Base-by-base conservation (phyloP, 2,888 invertebrate species). In the Petrolisthes cinctipes region DNA sequence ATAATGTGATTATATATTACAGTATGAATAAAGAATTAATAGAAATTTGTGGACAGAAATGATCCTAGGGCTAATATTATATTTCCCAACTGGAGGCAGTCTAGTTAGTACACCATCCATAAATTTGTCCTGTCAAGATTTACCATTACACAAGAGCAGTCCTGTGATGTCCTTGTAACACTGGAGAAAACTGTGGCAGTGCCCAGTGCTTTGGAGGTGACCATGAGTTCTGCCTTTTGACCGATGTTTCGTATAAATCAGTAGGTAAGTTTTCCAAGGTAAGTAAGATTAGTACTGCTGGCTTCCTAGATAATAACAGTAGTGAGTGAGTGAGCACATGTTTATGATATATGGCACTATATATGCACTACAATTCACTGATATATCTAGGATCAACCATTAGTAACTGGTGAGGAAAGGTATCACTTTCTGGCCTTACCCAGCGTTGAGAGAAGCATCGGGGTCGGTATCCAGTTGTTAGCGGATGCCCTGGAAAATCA, bases 401-500 rank as follows among this genome's bases (percentile, higher is more conserved):
- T 80, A 20, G 17, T 14, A 81, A 4, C 80, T 57, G 11, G 57
- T 80, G 20, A 37, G 37, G 37, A 2, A 37, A 37, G 37, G 37
- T 37, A 57, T 80, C 81, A 66, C 81, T 81, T 17, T 66, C 80
- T 57, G 80, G 20, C 80, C 61, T n/a, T 81, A 37, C 61, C 81
- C 51, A 11, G 17, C 6, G 75, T 53, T 86, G 86, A 81, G 75
- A 20, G 66, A 71, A 53, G 73, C 51, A 76, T n/a, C 17, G 53
- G 61, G 2, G 82, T 37, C n/a, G 80, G 57, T 82, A 73, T 81
- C 86, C 86, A 75, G 82, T 56, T 82, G 56, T 75, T 88, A 88
- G 83, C 87, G 87, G 84, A 88, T 88, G 87, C 84, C 87, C 87
- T 88, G 87, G 23, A 84, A 84, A 84, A 88, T 84, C 71, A 84